phyloP scores from a whole-genome alignment of 2,797 vertebrate species.

The Peromyscus melanophrys region DNA sequence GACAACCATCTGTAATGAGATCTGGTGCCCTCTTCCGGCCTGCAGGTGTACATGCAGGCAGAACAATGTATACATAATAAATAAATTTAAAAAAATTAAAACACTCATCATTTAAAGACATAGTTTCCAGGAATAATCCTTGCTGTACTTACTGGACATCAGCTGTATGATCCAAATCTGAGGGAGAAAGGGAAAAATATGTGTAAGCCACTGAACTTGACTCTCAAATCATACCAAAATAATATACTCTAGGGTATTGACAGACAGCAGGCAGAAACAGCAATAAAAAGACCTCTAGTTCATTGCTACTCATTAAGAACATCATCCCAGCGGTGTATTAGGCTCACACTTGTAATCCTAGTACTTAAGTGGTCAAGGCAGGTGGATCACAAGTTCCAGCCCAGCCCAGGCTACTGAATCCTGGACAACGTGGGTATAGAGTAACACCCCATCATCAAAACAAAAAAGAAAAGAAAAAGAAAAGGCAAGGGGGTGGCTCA shows the following conservation, averaged over 20 bases:
- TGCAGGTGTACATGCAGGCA: too few species aligned
- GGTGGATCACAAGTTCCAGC: not conserved
- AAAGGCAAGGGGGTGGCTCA: not conserved
- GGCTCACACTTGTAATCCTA: not conserved
- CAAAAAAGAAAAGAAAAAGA: not conserved
- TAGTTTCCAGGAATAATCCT: constrained; percentile 59
- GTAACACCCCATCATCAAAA: not conserved
- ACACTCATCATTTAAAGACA: constrained; percentile 36
- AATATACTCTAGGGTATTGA: not conserved
- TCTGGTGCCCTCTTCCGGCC: too few species aligned
- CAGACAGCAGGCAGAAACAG: not conserved
- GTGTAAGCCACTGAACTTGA: constrained; percentile 44
- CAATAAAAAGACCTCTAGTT: not conserved
- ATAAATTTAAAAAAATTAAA: too few species aligned
- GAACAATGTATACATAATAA: too few species aligned
- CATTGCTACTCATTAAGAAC: constrained; percentile 9
- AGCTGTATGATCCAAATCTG: constrained; percentile 99
- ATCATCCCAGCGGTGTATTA: not conserved
- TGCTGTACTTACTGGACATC: constrained; percentile 97
- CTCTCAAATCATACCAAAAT: constrained; percentile 49
- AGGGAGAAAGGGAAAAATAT: constrained; percentile 76
- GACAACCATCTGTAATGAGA: too few species aligned
- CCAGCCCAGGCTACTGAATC: not conserved
- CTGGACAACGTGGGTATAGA: not conserved
- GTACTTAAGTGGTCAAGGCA: not conserved